Evolutionary conservation across 2,888 invertebrate genomes (phyloP).

Genomic region (Therioaphis trifolii): DNA sequence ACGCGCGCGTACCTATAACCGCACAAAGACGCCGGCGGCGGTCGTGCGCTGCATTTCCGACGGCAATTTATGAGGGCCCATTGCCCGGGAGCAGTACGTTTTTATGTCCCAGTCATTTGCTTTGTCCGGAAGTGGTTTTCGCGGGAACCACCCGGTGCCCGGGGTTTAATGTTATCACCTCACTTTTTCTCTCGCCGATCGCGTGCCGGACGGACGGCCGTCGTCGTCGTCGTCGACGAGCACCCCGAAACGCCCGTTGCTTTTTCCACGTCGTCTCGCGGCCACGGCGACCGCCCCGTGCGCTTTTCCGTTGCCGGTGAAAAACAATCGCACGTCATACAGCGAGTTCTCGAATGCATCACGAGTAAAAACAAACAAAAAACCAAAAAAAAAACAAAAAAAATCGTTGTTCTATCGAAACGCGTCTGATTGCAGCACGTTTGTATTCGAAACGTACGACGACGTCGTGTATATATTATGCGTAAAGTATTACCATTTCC

Average conservation of each 20-base stretch:
- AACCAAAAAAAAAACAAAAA: too few relatives aligned
- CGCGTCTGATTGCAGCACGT: neutral
- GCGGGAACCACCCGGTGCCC: neutral
- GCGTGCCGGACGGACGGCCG: neutral
- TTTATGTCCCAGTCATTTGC: conserved; percentile 47
- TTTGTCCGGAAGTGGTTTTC: conserved; percentile 32
- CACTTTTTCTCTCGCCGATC: neutral
- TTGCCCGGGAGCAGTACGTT: conserved; percentile 24
- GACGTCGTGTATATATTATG: neutral
- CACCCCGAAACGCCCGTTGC: neutral
- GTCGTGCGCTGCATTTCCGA: conserved; percentile 18
- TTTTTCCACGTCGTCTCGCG: conserved; percentile 19
- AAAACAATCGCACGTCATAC: too few relatives aligned
- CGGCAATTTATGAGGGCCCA: conserved; percentile 18
- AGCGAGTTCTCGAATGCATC: too few relatives aligned
- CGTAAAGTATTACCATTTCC: too few relatives aligned
- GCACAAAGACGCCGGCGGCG: too few relatives aligned
- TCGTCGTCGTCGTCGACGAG: neutral
- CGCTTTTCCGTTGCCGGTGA: too few relatives aligned
- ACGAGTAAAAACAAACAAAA: too few relatives aligned
- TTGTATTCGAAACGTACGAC: neutral
- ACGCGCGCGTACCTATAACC: too few relatives aligned
- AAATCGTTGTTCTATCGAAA: neutral
- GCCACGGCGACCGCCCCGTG: neutral
- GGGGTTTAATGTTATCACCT: conserved; percentile 13